Evolutionary conservation across 2,888 invertebrate species (phyloP).

Genomic region (Catocala nupta): DNA sequence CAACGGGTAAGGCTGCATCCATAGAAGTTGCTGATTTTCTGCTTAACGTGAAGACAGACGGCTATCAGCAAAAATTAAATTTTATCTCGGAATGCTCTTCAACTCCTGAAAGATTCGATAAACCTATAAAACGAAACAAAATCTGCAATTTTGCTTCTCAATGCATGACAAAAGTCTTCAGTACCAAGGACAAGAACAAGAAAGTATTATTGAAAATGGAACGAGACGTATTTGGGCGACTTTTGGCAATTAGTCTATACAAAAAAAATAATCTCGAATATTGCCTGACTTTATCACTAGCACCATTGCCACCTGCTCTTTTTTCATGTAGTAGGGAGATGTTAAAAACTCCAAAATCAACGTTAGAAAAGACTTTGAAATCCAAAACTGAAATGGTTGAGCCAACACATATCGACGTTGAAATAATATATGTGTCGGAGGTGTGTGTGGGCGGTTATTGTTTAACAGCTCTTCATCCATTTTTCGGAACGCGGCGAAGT

Average conservation of each 20-base stretch:
- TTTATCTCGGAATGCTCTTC: slow-evolving; percentile 48
- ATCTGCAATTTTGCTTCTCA: slow-evolving; percentile 54
- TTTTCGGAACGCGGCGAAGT: too few relatives aligned
- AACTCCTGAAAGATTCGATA: slow-evolving; percentile 45
- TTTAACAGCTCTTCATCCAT: too few relatives aligned
- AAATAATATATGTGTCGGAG: too few relatives aligned
- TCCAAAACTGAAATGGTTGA: slow-evolving; percentile 14
- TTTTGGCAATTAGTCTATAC: slow-evolving; percentile 48
- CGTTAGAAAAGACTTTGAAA: slow-evolving; percentile 6
- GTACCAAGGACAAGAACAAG: slow-evolving; percentile 43
- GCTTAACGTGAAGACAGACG: slow-evolving; percentile 45
- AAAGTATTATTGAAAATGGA: slow-evolving; percentile 51
- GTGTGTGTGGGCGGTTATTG: too few relatives aligned
- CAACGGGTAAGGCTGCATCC: slow-evolving; percentile 50
- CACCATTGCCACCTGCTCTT: too few relatives aligned
- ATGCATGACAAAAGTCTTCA: slow-evolving; percentile 32
- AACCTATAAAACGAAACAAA: slow-evolving; percentile 48
- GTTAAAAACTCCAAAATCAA: too few relatives aligned
- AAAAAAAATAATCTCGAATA: too few relatives aligned
- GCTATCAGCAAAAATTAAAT: slow-evolving; percentile 42
- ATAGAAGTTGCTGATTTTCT: too few relatives aligned
- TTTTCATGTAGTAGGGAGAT: too few relatives aligned
- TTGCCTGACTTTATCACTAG: too few relatives aligned
- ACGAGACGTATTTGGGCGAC: slow-evolving; percentile 47
- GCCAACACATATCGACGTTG: slow-evolving; percentile 32